Evolutionary conservation across 37 sponge, comb jelly and placozoan species (phyloP).

Genomic region (Agelas oroides): DNA sequence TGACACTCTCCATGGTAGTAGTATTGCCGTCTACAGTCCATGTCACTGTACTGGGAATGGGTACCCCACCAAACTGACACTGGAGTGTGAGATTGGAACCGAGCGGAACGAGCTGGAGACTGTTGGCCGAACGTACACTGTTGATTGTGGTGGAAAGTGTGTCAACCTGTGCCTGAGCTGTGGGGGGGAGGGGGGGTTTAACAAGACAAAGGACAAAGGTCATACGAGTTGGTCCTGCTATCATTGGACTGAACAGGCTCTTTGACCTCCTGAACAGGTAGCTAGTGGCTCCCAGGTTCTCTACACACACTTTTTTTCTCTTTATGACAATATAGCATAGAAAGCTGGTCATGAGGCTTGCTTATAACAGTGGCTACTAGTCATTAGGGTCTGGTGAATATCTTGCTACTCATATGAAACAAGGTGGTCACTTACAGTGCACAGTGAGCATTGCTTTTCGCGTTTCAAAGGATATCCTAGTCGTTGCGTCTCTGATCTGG

Average conservation of each 20-base stretch:
- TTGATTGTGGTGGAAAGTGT: neutral
- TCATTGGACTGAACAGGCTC: too few relatives aligned
- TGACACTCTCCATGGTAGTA: neutral
- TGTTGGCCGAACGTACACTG: neutral
- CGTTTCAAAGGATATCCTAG: neutral
- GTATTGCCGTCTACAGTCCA: conserved; percentile 9
- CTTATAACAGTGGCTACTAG: too few relatives aligned
- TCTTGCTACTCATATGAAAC: too few relatives aligned
- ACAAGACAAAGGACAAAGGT: too few relatives aligned
- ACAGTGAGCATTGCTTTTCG: neutral
- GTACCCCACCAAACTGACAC: conserved; percentile 25
- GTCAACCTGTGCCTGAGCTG: conserved; percentile 14
- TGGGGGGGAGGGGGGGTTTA: neutral
- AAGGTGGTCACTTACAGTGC: conserved; percentile 1
- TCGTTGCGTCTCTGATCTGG: too few relatives aligned
- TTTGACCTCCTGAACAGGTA: too few relatives aligned
- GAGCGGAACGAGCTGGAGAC: conserved; percentile 1
- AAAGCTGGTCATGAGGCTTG: too few relatives aligned
- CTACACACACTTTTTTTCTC: too few relatives aligned
- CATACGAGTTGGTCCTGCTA: too few relatives aligned
- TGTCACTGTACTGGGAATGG: neutral
- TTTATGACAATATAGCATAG: too few relatives aligned
- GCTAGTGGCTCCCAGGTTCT: too few relatives aligned
- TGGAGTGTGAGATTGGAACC: neutral
- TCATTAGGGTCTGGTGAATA: too few relatives aligned